Evolutionary conservation across 2,888 invertebrate species (phyloP).

Genomic region (Lysandra coridon): DNA sequence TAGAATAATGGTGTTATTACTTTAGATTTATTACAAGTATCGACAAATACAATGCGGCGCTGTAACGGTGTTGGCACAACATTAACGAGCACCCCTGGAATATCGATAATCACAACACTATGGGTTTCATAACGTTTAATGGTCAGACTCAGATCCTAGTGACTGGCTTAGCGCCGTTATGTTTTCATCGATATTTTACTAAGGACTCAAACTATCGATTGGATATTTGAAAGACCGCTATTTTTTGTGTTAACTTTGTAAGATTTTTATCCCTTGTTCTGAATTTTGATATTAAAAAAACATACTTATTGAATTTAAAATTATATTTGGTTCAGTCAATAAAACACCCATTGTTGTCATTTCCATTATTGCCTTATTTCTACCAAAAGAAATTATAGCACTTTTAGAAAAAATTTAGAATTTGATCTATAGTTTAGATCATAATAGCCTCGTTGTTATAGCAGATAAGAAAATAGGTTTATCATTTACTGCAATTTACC

Average conservation of each 20-base stretch:
- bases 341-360: too few relatives aligned
- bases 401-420: too few relatives aligned
- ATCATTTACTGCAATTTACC: constrained; percentile 4
- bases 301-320: too few relatives aligned
- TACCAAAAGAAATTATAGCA: too few relatives aligned
- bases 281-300: background rate
- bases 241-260: background rate
- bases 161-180: background rate
- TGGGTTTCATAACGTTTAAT: constrained; percentile 25
- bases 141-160: background rate
- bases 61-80: constrained; percentile 42
- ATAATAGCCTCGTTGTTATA: background rate
- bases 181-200: constrained; percentile 8
- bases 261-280: background rate
- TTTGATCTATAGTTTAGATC: background rate
- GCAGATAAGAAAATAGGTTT: constrained; percentile 8
- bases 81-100: constrained; percentile 41
- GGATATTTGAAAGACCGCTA: background rate
- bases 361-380: too few relatives aligned
- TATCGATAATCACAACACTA: constrained; percentile 28
- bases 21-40: constrained; percentile 44
- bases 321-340: too few relatives aligned
- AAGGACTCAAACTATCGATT: background rate
- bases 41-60: constrained; percentile 42
- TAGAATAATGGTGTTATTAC: constrained; percentile 45